Evolutionary conservation across 2,888 invertebrate genomes (phyloP).

Genomic region (Phalera bucephala): DNA sequence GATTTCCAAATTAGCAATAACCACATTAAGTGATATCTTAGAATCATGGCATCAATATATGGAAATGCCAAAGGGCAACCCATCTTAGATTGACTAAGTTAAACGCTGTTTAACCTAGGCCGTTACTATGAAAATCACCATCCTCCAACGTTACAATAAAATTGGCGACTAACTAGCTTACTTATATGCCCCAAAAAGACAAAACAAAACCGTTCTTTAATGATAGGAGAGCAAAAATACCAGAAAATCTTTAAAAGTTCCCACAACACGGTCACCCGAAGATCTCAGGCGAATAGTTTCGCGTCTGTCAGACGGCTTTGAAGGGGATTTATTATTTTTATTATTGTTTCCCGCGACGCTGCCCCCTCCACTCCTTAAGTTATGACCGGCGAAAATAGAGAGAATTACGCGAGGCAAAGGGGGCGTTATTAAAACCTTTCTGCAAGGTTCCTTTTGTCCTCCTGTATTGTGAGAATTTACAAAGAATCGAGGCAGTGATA

Average conservation of each 20-base stretch:
- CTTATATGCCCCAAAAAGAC: no score
- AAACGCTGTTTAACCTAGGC: no score
- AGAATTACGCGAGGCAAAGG: constrained; percentile 35
- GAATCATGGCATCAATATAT: no score
- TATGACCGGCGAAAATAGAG: constrained; percentile 54
- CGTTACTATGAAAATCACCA: no score
- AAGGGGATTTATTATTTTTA: constrained; percentile 81
- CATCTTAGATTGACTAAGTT: no score
- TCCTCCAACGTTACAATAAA: no score
- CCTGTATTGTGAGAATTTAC: constrained; percentile 26
- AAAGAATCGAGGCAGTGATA: constrained; percentile 26
- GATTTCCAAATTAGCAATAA: no score
- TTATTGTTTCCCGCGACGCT: constrained; percentile 72
- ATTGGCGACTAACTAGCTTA: no score
- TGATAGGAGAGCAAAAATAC: no score
- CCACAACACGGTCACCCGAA: constrained; percentile 31
- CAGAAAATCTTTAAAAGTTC: constrained; percentile 2
- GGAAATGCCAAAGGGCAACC: no score
- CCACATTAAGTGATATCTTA: no score
- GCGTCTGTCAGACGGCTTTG: constrained; percentile 77
- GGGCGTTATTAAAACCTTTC: constrained; percentile 48
- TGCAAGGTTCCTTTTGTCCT: constrained; percentile 36
- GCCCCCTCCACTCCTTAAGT: constrained; percentile 55
- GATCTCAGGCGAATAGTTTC: constrained; percentile 72
- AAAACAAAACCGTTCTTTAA: no score